A percentile compares a stretch with the other conserved stretches of the same genome.
Conservation (phyloP, 1,140 invertebrate genomes). For the Andrena cerasifolii region DNA sequence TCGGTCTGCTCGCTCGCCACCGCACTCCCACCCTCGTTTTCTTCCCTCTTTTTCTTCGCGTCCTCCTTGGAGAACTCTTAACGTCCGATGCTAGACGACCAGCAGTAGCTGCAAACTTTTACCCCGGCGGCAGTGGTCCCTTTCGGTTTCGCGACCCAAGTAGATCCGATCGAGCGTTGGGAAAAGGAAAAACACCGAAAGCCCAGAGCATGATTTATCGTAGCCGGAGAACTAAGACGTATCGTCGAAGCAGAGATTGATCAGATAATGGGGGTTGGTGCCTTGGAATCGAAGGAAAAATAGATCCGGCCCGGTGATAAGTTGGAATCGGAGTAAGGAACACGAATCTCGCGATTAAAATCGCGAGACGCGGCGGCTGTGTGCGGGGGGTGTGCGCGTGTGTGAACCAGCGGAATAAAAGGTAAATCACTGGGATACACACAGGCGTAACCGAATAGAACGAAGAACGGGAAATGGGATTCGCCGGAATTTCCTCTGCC, state of each 20-base stretch:
- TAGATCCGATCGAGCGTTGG: not conserved
- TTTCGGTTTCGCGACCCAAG: constrained; percentile 20
- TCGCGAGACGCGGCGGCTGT: not conserved
- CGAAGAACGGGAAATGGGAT: constrained; percentile 33
- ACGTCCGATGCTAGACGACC: constrained; percentile 25
- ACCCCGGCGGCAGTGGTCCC: constrained; percentile 12
- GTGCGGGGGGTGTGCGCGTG: not conserved
- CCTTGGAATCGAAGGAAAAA: not conserved
- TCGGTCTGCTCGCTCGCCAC: constrained; percentile 18
- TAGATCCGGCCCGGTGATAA: not conserved
- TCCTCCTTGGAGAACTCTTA: constrained; percentile 43
- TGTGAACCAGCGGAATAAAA: not conserved
- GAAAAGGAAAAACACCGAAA: not conserved
- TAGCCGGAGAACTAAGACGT: constrained; percentile 43
- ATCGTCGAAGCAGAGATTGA: constrained; percentile 37
- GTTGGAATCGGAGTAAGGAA: too few relatives aligned
- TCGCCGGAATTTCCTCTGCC: constrained; percentile 25
- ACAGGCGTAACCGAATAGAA: constrained; percentile 11
- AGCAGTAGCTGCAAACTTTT: constrained; percentile 51
- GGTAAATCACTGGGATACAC: constrained; percentile 17
- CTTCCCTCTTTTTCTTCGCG: constrained; percentile 8
- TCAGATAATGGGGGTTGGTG: constrained; percentile 4
- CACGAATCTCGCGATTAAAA: constrained; percentile 11
- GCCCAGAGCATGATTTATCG: constrained; percentile 59
- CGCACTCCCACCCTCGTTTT: constrained; percentile 21